phyloP scores from a whole-genome alignment of 2,113 vertebrate genomes.

The Labrus mixtus region DNA sequence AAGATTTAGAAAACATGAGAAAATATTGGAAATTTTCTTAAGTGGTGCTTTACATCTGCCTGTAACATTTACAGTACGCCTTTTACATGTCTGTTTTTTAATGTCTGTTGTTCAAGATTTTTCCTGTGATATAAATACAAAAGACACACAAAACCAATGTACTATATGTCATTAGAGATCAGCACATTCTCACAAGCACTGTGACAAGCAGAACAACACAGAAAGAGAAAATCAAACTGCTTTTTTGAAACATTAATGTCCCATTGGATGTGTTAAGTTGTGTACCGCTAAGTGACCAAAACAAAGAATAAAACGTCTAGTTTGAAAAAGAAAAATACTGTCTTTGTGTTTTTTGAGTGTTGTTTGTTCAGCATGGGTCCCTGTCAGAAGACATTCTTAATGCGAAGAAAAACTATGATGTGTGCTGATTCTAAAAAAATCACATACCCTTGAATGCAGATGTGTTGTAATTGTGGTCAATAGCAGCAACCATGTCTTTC shows the following conservation, averaged over 20 bases:
- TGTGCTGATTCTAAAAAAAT: conserved; percentile 5
- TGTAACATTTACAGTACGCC: conserved; percentile 75
- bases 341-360: conserved; percentile 29
- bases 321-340: conserved; percentile 64
- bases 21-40: conserved; percentile 55
- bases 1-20: conserved; percentile 46
- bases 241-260: conserved; percentile 58
- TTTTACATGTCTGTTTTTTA: conserved; percentile 70
- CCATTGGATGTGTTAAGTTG: conserved; percentile 72
- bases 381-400: no score
- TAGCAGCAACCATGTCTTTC: conserved; percentile 94
- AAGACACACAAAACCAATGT: conserved; percentile 56
- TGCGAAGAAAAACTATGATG: neutral
- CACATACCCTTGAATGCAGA: conserved; percentile 95
- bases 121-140: conserved; percentile 68
- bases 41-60: conserved; percentile 76
- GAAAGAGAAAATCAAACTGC: conserved; percentile 60
- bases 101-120: conserved; percentile 71
- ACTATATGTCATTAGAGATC: conserved; percentile 59
- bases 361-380: neutral
- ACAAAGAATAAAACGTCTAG: conserved; percentile 79
- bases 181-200: conserved; percentile 67
- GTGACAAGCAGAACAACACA: conserved; percentile 56
- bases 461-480: conserved; percentile 97
- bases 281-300: conserved; percentile 75